Percentiles rank a stretch among this genome's conserved stretches.
These are phyloP conservation scores for Tricholaema leucomelas DNA, from an alignment of 2,113 vertebrate species.

Conservation along the genomic window DNA sequence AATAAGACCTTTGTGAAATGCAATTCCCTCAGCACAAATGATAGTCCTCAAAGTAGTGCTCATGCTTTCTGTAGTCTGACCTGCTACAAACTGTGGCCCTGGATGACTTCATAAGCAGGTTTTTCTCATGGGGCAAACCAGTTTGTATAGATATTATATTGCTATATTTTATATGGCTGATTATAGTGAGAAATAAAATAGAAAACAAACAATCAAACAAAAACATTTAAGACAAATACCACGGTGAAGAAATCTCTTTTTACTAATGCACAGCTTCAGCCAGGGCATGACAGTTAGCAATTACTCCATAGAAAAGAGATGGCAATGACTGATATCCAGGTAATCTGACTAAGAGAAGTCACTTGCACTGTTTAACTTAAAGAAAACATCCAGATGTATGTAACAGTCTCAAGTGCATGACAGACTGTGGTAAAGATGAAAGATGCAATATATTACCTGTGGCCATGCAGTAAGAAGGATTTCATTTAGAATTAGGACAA, in stretches of 20 bases:
- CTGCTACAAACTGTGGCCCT: not conserved
- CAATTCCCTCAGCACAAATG: too few relatives aligned
- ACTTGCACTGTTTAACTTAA: not conserved
- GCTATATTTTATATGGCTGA: not conserved
- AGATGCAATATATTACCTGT: rapidly evolving
- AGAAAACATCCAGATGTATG: not conserved
- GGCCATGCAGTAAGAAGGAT: not conserved
- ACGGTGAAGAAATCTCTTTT: not conserved
- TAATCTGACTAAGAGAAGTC: not conserved
- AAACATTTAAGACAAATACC: not conserved
- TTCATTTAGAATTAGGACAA: not conserved
- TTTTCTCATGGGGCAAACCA: not conserved
- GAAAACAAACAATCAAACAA: too few relatives aligned
- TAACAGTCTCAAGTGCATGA: rapidly evolving
- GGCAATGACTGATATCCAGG: not conserved
- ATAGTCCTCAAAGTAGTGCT: not conserved
- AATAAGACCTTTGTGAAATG: not conserved
- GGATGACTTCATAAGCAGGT: not conserved
- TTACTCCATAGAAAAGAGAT: not conserved
- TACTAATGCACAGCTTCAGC: not conserved
- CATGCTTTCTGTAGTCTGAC: not conserved
- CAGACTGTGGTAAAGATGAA: not conserved
- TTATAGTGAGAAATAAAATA: not conserved
- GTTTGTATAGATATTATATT: not conserved
- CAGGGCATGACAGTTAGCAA: too few relatives aligned